Evolutionary conservation across 2,888 invertebrate genomes (phyloP).

Genomic region (Chrysotoxum bicinctum): DNA sequence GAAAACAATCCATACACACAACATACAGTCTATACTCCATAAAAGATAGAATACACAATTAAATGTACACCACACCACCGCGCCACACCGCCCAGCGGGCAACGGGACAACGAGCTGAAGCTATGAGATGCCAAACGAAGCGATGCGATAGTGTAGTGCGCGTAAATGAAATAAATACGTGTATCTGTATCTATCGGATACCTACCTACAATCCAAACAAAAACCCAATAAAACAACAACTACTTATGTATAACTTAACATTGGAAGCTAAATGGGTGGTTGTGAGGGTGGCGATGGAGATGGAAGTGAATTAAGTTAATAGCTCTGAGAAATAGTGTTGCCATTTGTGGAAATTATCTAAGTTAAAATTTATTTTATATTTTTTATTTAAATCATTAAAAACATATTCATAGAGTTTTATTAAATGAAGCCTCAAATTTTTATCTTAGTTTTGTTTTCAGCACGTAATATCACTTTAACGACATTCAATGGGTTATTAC

Average conservation of each 20-base stretch:
- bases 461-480: too few relatives aligned
- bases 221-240: constrained; percentile 17
- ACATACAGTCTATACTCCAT: background rate
- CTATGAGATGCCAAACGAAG: constrained; percentile 39
- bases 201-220: constrained; percentile 51
- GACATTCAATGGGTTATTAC: too few relatives aligned
- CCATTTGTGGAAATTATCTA: background rate
- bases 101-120: background rate
- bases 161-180: constrained; percentile 67
- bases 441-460: too few relatives aligned
- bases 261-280: constrained; percentile 43
- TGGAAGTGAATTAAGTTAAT: constrained; percentile 10
- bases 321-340: constrained; percentile 37
- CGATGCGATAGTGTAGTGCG: constrained; percentile 67
- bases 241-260: constrained; percentile 53
- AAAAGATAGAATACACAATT: constrained; percentile 54
- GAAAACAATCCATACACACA: constrained; percentile 35
- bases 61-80: constrained; percentile 23
- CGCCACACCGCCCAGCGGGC: background rate
- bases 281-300: background rate
- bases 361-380: background rate
- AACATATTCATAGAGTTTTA: too few relatives aligned
- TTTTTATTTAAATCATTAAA: background rate
- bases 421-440: too few relatives aligned
- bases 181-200: constrained; percentile 69